Evolutionary conservation across 2,888 invertebrate species (phyloP).

Genomic region (Neoascia interrupta): DNA sequence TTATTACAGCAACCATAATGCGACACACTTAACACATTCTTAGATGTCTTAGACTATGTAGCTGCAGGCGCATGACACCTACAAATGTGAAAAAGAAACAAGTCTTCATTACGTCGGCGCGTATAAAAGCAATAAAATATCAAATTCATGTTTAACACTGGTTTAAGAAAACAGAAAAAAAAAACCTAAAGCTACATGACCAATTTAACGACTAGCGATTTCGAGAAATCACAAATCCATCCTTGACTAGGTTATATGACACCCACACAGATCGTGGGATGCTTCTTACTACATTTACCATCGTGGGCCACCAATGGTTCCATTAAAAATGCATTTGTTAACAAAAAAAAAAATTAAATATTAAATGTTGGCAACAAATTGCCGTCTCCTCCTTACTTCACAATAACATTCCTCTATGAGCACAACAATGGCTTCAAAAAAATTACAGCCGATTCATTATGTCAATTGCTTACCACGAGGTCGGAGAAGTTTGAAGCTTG

Average conservation of each 20-base stretch:
- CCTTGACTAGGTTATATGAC: slow-evolving; percentile 5
- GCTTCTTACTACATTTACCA: not conserved
- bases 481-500: slow-evolving; percentile 28
- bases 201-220: slow-evolving; percentile 6
- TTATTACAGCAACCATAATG: too few relatives aligned
- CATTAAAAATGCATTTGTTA: slow-evolving; percentile 12
- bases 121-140: too few relatives aligned
- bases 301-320: not conserved
- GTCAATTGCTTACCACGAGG: slow-evolving; percentile 28
- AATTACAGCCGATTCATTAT: slow-evolving; percentile 19
- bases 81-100: too few relatives aligned
- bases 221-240: not conserved
- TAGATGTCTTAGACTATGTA: too few relatives aligned
- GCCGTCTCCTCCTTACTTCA: too few relatives aligned
- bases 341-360: not conserved
- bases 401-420: slow-evolving; percentile 8
- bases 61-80: too few relatives aligned
- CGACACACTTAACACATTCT: too few relatives aligned
- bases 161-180: not conserved
- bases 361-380: too few relatives aligned
- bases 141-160: slow-evolving; percentile 7
- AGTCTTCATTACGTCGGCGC: too few relatives aligned
- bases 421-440: slow-evolving; percentile 1
- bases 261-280: not conserved
- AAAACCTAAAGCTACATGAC: not conserved